Percentiles rank a stretch among this genome's conserved stretches.
These are phyloP conservation scores for Tiliqua scincoides DNA, from an alignment of 2,113 vertebrate species.

Conservation along the genomic window DNA sequence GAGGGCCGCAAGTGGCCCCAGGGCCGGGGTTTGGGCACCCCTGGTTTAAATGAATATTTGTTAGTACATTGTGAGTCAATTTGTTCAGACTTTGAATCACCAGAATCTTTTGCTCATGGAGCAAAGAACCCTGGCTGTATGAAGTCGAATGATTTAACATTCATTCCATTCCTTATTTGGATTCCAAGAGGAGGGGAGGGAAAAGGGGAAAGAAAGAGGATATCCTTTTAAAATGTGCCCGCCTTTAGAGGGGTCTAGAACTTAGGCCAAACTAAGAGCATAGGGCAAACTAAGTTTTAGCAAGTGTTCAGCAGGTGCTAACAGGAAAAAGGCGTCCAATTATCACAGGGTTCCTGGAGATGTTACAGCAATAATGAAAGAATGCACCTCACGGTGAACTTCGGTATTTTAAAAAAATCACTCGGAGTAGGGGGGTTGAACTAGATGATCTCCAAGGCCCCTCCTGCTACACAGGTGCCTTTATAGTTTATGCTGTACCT, in stretches of 20 bases:
- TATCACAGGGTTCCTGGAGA: not conserved
- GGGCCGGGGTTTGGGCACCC: too few species aligned
- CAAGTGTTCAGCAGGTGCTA: not conserved
- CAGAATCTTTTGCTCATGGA: not conserved
- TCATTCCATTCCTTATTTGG: not conserved
- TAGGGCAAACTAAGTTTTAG: not conserved
- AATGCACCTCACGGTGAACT: not conserved
- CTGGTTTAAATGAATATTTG: too few species aligned
- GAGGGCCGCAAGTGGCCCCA: too few species aligned
- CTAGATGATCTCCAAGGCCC: too few species aligned
- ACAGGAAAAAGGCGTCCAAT: not conserved
- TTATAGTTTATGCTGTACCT: too few species aligned
- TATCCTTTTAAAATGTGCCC: not conserved
- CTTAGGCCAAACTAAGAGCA: too few species aligned
- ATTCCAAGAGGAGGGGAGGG: too few species aligned
- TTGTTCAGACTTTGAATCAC: not conserved
- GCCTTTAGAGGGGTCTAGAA: not conserved
- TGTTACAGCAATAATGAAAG: not conserved
- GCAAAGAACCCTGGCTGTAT: not conserved
- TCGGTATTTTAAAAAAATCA: too few species aligned
- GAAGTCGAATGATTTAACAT: not conserved
- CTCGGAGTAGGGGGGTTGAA: too few species aligned
- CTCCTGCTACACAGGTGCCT: too few species aligned
- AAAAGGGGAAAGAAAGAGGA: not conserved
- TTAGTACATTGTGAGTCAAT: not conserved